Evolutionary conservation across 2,113 vertebrate species (phyloP).

Genomic region (Grammomys surdaster): DNA sequence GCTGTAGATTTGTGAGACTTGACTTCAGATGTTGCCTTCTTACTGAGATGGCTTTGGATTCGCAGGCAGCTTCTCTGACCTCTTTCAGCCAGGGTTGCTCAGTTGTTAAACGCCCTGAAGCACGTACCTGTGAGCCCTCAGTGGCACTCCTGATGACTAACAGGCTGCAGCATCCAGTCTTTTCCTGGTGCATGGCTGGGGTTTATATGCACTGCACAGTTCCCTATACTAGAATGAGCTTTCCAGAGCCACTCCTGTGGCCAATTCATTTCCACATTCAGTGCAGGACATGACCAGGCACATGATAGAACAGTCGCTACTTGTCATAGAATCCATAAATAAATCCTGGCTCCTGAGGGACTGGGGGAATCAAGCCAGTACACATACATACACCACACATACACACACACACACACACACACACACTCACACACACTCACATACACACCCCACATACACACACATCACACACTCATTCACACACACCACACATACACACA

Average conservation of each 20-base stretch:
- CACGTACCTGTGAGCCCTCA: not conserved
- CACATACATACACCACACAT: not conserved
- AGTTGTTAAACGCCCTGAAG: not conserved
- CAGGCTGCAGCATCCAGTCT: not conserved
- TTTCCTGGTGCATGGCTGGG: too few relatives aligned
- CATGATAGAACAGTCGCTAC: not conserved
- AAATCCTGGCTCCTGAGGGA: not conserved
- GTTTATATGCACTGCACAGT: not conserved
- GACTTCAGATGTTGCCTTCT: not conserved
- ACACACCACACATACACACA: too few relatives aligned
- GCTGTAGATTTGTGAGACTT: not conserved
- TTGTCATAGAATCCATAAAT: not conserved
- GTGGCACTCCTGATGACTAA: not conserved
- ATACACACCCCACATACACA: too few relatives aligned
- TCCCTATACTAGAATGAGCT: constrained; percentile 6
- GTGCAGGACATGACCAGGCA: not conserved
- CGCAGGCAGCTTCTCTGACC: not conserved
- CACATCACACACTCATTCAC: not conserved
- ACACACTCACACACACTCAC: too few relatives aligned
- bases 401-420: not conserved
- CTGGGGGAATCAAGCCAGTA: not conserved
- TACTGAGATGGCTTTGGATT: not conserved
- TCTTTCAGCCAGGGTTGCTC: not conserved
- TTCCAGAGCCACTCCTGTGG: not conserved
- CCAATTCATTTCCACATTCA: not conserved